Conservation (phyloP, 1,140 invertebrate genomes). For the Chlorops oryzae region DNA sequence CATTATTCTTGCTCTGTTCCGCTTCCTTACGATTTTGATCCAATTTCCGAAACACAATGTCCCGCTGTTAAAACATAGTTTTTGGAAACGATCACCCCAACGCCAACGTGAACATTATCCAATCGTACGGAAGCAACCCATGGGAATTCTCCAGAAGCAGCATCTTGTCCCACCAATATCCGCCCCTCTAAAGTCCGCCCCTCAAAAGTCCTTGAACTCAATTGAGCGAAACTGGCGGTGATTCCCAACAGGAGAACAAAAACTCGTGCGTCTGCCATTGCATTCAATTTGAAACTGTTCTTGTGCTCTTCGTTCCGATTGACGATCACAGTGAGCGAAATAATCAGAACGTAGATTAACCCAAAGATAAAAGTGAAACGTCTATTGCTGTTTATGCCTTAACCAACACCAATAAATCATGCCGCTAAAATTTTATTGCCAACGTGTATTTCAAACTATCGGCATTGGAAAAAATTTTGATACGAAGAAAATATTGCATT, state of each 20-base stretch:
- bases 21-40: constrained; percentile 27
- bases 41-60: constrained; percentile 27
- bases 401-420: too few species aligned
- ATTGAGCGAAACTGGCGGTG: not conserved
- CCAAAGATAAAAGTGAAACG: too few species aligned
- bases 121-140: constrained; percentile 30
- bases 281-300: constrained; percentile 30
- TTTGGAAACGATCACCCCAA: constrained; percentile 16
- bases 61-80: constrained; percentile 27
- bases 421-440: too few species aligned
- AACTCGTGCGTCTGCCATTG: constrained; percentile 28
- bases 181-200: too few species aligned
- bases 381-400: too few species aligned
- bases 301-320: too few species aligned
- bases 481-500: too few species aligned
- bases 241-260: constrained; percentile 6
- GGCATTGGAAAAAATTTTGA: too few species aligned
- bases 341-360: too few species aligned
- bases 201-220: constrained; percentile 23
- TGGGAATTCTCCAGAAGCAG: constrained; percentile 20
- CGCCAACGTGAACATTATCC: constrained; percentile 27
- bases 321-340: too few species aligned
- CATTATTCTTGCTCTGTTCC: not conserved
- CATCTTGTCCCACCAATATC: constrained; percentile 32
- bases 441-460: too few species aligned